Conservation (phyloP, 2,797 vertebrate species). For the Manis crassicaudata region DNA sequence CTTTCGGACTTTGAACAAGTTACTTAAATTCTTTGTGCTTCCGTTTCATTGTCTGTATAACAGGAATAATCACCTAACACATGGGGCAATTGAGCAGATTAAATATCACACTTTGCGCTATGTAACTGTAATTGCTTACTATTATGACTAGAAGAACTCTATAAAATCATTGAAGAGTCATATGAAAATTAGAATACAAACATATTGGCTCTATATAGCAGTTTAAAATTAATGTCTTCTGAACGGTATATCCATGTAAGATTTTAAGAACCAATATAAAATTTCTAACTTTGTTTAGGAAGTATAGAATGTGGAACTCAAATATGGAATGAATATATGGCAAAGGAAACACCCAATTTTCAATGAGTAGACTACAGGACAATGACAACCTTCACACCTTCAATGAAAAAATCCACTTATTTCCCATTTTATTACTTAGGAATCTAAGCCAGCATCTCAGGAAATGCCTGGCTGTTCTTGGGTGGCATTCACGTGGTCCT, state of each 20-base stretch:
- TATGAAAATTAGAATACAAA: not conserved
- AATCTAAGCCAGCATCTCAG: constrained; percentile 45
- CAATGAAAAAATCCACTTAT: not conserved
- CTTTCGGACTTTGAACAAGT: not conserved
- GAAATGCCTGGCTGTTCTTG: not conserved
- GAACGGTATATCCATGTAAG: not conserved
- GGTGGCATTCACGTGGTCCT: not conserved
- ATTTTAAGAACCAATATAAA: constrained; percentile 14
- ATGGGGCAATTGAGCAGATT: not conserved
- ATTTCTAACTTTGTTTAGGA: constrained; percentile 21
- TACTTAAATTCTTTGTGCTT: not conserved
- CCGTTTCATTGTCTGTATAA: constrained; percentile 18
- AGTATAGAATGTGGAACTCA: not conserved
- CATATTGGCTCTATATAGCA: not conserved
- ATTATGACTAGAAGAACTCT: not conserved
- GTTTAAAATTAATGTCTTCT: constrained; percentile 26
- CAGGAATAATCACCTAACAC: not conserved
- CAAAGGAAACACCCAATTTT: not conserved
- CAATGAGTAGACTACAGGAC: not conserved
- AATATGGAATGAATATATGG: not conserved
- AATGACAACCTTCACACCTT: not conserved
- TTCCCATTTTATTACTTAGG: not conserved
- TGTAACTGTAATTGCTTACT: not conserved
- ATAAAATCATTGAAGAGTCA: constrained; percentile 27
- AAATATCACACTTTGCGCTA: not conserved